These are phyloP conservation scores for Amphipoea oculea DNA, from an alignment of 2,888 invertebrate species.

Conservation along the genomic window DNA sequence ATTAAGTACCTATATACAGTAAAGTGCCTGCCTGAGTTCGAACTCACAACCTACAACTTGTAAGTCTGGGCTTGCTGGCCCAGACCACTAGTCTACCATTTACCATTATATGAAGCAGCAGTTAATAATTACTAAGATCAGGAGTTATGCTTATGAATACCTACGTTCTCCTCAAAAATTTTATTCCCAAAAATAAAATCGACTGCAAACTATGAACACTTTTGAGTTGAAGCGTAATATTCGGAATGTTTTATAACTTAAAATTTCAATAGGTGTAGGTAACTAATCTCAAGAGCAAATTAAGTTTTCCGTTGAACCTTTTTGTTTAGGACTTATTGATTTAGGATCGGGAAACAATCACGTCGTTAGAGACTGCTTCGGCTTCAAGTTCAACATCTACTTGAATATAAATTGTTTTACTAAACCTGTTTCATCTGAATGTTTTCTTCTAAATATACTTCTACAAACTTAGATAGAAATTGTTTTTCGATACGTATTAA, in stretches of 20 bases:
- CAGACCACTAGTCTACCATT: too few relatives aligned
- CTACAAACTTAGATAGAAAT: too few relatives aligned
- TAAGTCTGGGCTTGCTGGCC: too few relatives aligned
- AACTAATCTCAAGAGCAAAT: neutral
- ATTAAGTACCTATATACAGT: too few relatives aligned
- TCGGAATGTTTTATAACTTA: neutral
- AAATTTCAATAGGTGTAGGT: neutral
- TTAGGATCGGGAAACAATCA: conserved; percentile 11
- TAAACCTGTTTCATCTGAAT: too few relatives aligned
- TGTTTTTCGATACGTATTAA: too few relatives aligned
- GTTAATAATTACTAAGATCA: neutral
- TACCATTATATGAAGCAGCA: neutral
- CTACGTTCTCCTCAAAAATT: neutral
- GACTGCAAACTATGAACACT: neutral
- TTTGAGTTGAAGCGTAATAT: neutral
- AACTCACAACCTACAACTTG: too few relatives aligned
- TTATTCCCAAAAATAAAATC: neutral
- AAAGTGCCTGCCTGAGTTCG: too few relatives aligned
- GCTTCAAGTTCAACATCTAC: neutral
- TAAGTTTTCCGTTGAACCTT: neutral
- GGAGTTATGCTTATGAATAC: too few relatives aligned
- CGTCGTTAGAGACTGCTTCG: neutral
- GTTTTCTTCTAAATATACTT: too few relatives aligned
- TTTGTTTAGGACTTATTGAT: conserved; percentile 19
- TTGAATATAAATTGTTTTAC: neutral